Evolutionary conservation across 1,140 invertebrate genomes (phyloP).

Genomic region (Elymnias hypermnestra): DNA sequence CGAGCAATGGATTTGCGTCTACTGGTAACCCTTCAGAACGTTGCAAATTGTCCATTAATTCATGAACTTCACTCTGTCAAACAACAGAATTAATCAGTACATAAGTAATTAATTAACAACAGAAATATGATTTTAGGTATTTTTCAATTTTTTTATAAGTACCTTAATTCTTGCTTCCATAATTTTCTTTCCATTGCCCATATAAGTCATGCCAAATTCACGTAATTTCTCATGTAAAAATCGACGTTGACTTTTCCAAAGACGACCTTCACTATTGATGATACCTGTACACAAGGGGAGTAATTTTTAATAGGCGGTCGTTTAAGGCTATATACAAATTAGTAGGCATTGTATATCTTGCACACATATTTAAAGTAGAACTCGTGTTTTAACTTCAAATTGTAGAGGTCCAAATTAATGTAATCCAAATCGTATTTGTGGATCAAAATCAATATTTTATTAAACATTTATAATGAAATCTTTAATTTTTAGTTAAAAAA

Average conservation of each 20-base stretch:
- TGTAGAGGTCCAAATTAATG: too few relatives aligned
- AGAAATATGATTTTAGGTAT: too few relatives aligned
- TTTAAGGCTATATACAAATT: conserved; percentile 22
- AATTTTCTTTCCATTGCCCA: conserved; percentile 85
- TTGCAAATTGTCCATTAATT: conserved; percentile 81
- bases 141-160: too few relatives aligned
- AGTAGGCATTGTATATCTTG: too few relatives aligned
- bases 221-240: conserved; percentile 93
- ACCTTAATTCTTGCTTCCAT: conserved; percentile 92
- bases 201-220: conserved; percentile 92
- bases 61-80: conserved; percentile 84
- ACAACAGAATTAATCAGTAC: conserved; percentile 30
- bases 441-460: too few relatives aligned
- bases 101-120: too few relatives aligned
- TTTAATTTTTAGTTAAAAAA: too few relatives aligned
- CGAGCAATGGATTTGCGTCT: conserved; percentile 83
- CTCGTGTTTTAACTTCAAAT: too few relatives aligned
- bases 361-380: too few relatives aligned
- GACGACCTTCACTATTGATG: conserved; percentile 91
- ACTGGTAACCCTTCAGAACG: conserved; percentile 79
- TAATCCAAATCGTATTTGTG: too few relatives aligned
- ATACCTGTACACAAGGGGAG: conserved; percentile 83
- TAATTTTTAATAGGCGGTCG: conserved; percentile 41
- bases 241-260: conserved; percentile 94
- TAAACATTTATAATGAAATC: too few relatives aligned